Evolutionary conservation across 2,888 invertebrate genomes (phyloP), one percentile per base, ranked within the genome.

Genomic region (Lordiphosa fenestrarum): DNA sequence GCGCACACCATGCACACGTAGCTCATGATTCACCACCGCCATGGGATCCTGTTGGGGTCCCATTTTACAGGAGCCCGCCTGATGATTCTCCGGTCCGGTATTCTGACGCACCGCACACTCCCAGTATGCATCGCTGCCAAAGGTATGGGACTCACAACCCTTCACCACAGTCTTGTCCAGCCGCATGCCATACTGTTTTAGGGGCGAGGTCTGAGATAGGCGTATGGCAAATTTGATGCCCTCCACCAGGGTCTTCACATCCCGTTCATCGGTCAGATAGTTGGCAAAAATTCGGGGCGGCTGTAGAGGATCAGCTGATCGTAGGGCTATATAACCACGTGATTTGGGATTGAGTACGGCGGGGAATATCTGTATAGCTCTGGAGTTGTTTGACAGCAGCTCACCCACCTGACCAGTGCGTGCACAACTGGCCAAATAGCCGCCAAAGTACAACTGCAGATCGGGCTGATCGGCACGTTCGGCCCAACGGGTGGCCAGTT

Each of bases 341-440:
- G 97, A 97, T 87, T 95, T 94, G 0, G 98, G 96, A 83, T 96
- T 94, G 77, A 98, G 88, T 0, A 95, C 93, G 0, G 95, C 94
- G 0, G 96, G 96, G 58, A 95, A 94, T 48, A 96, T 93, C 77
- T 93, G 92, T 53, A 96, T 92, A 44, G 91, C 91, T 6, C 96
- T 90, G 9, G 94, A 93, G 48, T 92, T 92, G 73, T 94, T 93
- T 54, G 93, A 94, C 0, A 93, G 90, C 38, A 92, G 90, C 87
- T 96, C 96, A 0, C 96, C 96, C 4, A 96, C 95, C 92, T 95
- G 95, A 15, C 96, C 96, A 0, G 96, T 96, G 86, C 93, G 93
- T 1, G 96, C 95, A 86, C 96, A 96, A 86, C 95, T 94, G 0
- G 96, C 96, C 60, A 96, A 90, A 89, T 94, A 96, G 2, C 95